Evolutionary conservation across 2,113 vertebrate genomes (phyloP).

Genomic region (Oreotragus oreotragus): DNA sequence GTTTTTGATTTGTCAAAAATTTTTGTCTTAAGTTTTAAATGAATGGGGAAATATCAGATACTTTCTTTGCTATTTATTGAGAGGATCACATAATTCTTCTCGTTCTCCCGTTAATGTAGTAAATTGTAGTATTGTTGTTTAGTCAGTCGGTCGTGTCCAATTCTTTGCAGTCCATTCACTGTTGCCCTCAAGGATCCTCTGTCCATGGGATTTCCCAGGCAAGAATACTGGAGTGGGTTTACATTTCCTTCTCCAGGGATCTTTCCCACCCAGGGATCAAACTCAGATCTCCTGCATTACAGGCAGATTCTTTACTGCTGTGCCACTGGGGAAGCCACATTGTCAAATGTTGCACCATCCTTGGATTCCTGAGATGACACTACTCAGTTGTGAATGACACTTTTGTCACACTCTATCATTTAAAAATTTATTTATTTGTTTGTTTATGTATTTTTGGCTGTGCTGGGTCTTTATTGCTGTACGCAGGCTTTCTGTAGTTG

Average conservation of each 20-base stretch:
- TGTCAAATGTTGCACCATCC: background rate
- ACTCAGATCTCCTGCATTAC: background rate
- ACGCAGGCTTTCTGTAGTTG: background rate
- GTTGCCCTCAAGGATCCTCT: background rate
- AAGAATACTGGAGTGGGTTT: background rate
- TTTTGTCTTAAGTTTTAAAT: slow-evolving; percentile 17
- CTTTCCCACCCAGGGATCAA: background rate
- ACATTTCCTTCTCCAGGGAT: background rate
- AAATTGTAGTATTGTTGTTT: background rate
- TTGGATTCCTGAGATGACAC: background rate
- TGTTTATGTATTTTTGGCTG: background rate
- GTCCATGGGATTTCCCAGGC: background rate
- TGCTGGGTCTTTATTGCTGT: background rate
- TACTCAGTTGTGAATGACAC: background rate
- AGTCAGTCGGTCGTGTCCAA: background rate
- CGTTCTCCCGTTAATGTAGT: background rate
- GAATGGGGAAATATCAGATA: background rate
- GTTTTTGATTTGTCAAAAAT: background rate
- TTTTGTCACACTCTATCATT: background rate
- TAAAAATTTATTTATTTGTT: background rate
- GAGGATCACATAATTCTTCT: background rate
- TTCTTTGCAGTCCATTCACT: background rate
- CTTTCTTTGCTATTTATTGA: background rate
- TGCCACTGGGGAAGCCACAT: background rate
- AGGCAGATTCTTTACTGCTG: background rate